These are phyloP conservation scores for Hylyphantes graminicola DNA, from an alignment of 1,140 invertebrate species.

Conservation along the genomic window DNA sequence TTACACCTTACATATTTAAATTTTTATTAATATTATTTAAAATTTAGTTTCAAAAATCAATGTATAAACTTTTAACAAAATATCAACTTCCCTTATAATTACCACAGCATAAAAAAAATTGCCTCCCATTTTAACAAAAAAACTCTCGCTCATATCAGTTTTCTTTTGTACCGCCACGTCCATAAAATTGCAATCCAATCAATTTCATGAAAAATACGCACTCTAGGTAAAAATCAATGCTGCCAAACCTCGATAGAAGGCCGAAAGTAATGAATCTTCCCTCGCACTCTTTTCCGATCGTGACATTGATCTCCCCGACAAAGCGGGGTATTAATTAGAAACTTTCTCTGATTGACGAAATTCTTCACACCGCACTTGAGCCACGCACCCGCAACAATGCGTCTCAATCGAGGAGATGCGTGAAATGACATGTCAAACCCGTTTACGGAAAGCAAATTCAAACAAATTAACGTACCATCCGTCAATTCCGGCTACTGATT, in stretches of 20 bases:
- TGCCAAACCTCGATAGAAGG: no score
- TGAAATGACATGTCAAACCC: constrained; percentile 55
- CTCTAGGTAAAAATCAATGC: background rate
- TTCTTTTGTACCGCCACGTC: background rate
- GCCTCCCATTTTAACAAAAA: background rate
- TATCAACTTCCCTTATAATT: no score
- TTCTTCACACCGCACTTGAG: background rate
- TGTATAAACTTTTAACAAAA: no score
- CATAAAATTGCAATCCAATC: background rate
- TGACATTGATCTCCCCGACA: constrained; percentile 31
- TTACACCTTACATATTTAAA: no score
- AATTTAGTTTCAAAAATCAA: no score
- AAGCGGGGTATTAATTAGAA: constrained; percentile 42
- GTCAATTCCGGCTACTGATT: constrained; percentile 56
- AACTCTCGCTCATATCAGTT: background rate
- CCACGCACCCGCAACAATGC: constrained; percentile 41
- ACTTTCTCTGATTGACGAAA: background rate
- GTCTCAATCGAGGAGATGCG: constrained; percentile 34
- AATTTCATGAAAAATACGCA: constrained; percentile 8
- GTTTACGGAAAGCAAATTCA: constrained; percentile 52
- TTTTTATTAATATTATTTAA: no score
- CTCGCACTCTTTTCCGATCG: background rate
- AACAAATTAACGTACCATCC: constrained; percentile 56
- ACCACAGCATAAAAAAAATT: background rate
- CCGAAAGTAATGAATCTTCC: no score